Evolutionary conservation across 2,888 invertebrate genomes (phyloP).

Genomic region (Phaonia tiefii): DNA sequence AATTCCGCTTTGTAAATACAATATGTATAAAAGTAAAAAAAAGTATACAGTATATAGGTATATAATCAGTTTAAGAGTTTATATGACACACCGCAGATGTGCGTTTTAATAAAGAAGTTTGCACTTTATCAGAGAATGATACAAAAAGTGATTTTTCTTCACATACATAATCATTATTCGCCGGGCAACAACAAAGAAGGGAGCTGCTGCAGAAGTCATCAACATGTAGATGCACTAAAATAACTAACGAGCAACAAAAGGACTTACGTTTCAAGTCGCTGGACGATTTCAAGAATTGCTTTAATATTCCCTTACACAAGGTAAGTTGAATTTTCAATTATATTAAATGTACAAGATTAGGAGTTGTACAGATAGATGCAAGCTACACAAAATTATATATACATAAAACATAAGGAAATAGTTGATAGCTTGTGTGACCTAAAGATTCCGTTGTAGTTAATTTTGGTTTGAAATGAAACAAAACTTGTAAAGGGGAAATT

Average conservation of each 20-base stretch:
- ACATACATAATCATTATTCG: not conserved
- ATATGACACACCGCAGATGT: not conserved
- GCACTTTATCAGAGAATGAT: no score
- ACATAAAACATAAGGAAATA: no score
- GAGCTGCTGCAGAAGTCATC: constrained; percentile 23
- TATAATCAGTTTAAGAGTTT: not conserved
- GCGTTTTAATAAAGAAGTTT: not conserved
- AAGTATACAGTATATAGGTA: not conserved
- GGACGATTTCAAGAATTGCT: constrained; percentile 54
- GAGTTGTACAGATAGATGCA: no score
- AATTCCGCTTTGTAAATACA: constrained; percentile 61
- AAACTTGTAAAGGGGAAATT: no score
- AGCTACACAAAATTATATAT: no score
- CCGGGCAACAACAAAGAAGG: not conserved
- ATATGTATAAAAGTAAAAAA: constrained; percentile 11
- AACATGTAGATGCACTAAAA: constrained; percentile 36
- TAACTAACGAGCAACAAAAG: constrained; percentile 20
- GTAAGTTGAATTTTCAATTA: constrained; percentile 54
- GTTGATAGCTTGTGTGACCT: no score
- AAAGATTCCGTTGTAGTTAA: no score
- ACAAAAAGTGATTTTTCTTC: not conserved
- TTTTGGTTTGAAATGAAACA: no score
- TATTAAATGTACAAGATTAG: no score
- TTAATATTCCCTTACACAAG: constrained; percentile 18
- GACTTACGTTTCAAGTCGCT: constrained; percentile 59